A percentile compares a stretch with the other conserved stretches of the same genome.
These are phyloP conservation scores for Cinara cedri DNA, from an alignment of 2,888 invertebrate genomes.

Conservation along the genomic window DNA sequence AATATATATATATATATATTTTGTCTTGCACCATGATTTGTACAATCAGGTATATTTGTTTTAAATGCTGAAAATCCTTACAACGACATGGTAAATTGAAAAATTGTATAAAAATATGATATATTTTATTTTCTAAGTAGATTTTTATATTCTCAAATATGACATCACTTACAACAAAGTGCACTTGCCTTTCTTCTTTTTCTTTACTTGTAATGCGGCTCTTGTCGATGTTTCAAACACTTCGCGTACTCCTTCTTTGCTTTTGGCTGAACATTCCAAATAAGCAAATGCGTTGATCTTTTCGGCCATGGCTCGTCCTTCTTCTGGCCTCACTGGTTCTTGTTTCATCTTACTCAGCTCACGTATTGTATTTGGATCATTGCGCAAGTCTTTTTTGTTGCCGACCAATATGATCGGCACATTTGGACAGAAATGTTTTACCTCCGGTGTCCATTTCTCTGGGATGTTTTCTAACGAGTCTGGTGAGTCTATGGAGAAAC, in stretches of 20 bases:
- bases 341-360: slow-evolving; percentile 98
- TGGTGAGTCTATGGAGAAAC: slow-evolving; percentile 98
- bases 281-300: slow-evolving; percentile 98
- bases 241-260: slow-evolving; percentile 98
- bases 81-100: slow-evolving; percentile 56
- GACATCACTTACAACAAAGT: slow-evolving; percentile 73
- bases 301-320: slow-evolving; percentile 96
- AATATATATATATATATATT: no score
- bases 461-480: slow-evolving; percentile 99
- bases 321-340: slow-evolving; percentile 96
- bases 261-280: slow-evolving; percentile 98
- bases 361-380: slow-evolving; percentile 90
- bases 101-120: slow-evolving; percentile 57
- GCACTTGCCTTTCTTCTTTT: slow-evolving; percentile 92
- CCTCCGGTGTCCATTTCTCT: slow-evolving; percentile 99
- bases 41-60: slow-evolving; percentile 54
- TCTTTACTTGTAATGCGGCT: slow-evolving; percentile 95
- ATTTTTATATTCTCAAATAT: slow-evolving; percentile 46
- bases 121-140: slow-evolving; percentile 57
- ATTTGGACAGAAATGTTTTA: slow-evolving; percentile 98
- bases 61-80: slow-evolving; percentile 56
- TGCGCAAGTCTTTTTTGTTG: slow-evolving; percentile 96
- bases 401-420: slow-evolving; percentile 99
- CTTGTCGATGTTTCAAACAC: slow-evolving; percentile 99
- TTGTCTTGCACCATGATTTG: slow-evolving; percentile 55